Evolutionary conservation across 2,113 vertebrate species (phyloP), one percentile per base, ranked within the genome.

Genomic region (Microcebus griseorufus): DNA sequence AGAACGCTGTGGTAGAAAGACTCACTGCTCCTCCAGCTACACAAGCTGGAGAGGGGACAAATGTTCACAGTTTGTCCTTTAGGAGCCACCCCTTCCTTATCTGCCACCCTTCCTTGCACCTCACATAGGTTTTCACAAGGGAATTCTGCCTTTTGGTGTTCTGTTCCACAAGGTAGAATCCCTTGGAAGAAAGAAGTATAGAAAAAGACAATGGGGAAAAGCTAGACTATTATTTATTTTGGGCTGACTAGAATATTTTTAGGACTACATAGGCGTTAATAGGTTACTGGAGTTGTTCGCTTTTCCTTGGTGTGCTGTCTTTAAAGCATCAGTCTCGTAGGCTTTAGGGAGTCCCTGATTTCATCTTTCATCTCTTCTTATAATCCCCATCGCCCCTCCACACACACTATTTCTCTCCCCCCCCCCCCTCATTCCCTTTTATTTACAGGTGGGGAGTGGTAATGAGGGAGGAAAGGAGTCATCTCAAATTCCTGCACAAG

Each of bases 11-110:
- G 2, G 6, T 10, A 5, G 6, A 4, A 9, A 55, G 20, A 9
- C 37, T 51, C 9, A 6, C 7, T 9, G n/a, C 0, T 34, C 5
- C 29, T 58, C 4, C 25, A 1, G 7, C 27, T 55, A 45, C 53
- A 1, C 0, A 3, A 17, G 11, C 2, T 34, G 5, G 12, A 80
- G 16, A 2, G n/a, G 7, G 4, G 34, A 4, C 6, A n/a, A 1
- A 1, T 0, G 1, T 39, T 7, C 2, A 29, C 32, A 34, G 14
- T 23, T 37, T 45, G 9, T 45, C 14, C 5, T 3, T 17, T 23
- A 25, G 22, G 5, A 53, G 11, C 5, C 53, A 60, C 11, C 5
- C 18, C 20, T 20, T 5, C 18, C 20, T 20, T 6, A 4, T 3
- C 8, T 5, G 0, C 20, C 1, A 4, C 2, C 20, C 29, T 42